Evolutionary conservation across 2,888 invertebrate species (phyloP), one percentile per base, ranked within the genome.

Genomic region (Priocnemis perturbator): DNA sequence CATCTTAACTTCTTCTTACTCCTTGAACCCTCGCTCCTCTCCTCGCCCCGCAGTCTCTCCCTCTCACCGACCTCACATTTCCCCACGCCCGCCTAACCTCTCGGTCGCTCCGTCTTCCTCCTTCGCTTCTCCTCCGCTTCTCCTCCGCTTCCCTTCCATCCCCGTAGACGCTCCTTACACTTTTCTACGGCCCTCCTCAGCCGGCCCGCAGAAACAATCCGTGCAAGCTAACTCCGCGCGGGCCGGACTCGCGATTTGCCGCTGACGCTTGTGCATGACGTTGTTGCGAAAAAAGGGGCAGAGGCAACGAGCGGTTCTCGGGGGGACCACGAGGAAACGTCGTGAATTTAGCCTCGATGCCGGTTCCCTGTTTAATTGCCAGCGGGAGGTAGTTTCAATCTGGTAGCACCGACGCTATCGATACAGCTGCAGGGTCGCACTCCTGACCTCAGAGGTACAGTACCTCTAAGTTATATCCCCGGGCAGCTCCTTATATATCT

Each of bases 1-100:
- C 85, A 81, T 84, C 87, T 85, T 84, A 84, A 85, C 86, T 86
- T 86, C 83, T 59, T 62, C 60, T 30, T 59, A 59, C 59, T 71
- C 68, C 53, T 59, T 50, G 50, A 59, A 58, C 64, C 52, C 60
- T 21, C 55, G 59, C 19, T 70, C 61, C 59, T 69, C 64, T 67
- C 20, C 56, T 62, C 45, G 21, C 21, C 26, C 47, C 45, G 21
- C 21, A 26, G 48, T 55, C 63, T 63, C 67, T 60, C 50, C 59
- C 23, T 37, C n/a, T 65, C 47, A 62, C 58, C 64, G 37, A 37
- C 37, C 37, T 37, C 59, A 60, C 61, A 56, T 58, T 53, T 62
- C 69, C 61, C 69, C 55, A 44, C 20, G 23, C 45, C 48, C 59
- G 59, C 45, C 63, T 64, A 48, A 60, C 44, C 61, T 68, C 21